Base-by-base conservation (phyloP, 53 echinoderm and acorn worm genomes). In the Patiria pectinifera region DNA sequence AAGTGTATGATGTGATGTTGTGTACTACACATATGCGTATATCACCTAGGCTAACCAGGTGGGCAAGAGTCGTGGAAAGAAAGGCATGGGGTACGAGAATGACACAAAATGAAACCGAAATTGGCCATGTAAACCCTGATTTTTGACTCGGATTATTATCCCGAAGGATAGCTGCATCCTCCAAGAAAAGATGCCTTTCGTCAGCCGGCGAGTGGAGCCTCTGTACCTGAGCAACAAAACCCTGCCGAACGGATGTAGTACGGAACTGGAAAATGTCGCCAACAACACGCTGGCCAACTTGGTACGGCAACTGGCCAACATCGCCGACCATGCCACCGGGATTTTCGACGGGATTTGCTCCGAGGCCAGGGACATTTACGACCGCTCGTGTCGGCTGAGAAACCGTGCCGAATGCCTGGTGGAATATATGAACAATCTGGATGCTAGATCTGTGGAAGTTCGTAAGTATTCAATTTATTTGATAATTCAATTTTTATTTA, bases 371-470 rank as follows among this genome's bases (percentile, higher is more conserved):
- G 78, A 92, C 61, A 85, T 99, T 24, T 91, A 94, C 66, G 95
- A 99, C 83, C 93, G 96, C 45, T 91, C 99, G 21, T 85, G 92
- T 76, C 70, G 86, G 16, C 61, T 99, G 74, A 79, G 91, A 23
- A 72, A 81, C 6, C 87, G 99, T 44, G 92, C 93, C 8, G 88
- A 87, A 4, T 87, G 87, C 83, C 89, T 99, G 75, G 95, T 95
- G 81, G 99, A 97, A 74, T 71, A 72, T 45, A 91, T 97, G 44
- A 82, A 88, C 58, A 96, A 91, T 66, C 84, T 99, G 19, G 99
- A 99, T 85, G 99, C 99, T 21, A 92, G 96, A 91, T 96, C 99
- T 61, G 99, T 99, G 0, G 89, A 87, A 97, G 99, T 99, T 94
- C 99, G 99, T 99, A 95, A 99, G 99, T 83, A 83, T 14, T 53